Evolutionary conservation across 2,888 invertebrate genomes (phyloP).

Genomic region (Pristionchus mayeri): DNA sequence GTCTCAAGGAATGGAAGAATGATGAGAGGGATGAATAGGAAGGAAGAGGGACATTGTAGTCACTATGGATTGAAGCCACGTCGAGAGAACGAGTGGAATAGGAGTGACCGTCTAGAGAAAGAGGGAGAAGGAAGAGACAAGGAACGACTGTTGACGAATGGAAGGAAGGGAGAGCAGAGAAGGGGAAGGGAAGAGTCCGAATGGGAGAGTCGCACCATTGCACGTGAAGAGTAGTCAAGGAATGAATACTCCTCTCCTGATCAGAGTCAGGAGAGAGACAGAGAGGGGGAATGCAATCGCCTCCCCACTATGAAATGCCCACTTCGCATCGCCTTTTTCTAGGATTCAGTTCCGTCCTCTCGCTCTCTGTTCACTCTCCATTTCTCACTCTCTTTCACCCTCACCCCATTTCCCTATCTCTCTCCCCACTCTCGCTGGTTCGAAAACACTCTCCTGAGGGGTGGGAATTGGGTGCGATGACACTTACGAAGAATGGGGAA

Average conservation of each 20-base stretch:
- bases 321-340: not conserved
- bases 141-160: conserved; percentile 13
- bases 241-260: conserved; percentile 26
- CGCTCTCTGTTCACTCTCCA: conserved; percentile 1
- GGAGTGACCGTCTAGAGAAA: conserved; percentile 12
- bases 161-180: not conserved
- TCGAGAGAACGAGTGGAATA: not conserved
- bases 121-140: conserved; percentile 13
- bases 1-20: not conserved
- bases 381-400: not conserved
- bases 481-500: not conserved
- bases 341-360: too few relatives aligned
- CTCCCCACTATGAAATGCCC: not conserved
- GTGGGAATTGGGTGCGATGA: not conserved
- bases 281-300: not conserved
- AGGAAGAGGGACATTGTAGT: not conserved
- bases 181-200: not conserved
- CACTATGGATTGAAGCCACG: not conserved
- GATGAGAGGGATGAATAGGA: not conserved
- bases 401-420: not conserved
- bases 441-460: not conserved
- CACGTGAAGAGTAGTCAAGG: conserved; percentile 32
- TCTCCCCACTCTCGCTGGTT: not conserved
- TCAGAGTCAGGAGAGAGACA: conserved; percentile 14
- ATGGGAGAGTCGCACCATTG: not conserved